These are phyloP conservation scores for Brachyptera putata DNA, from an alignment of 2,888 invertebrate genomes.

Conservation along the genomic window DNA sequence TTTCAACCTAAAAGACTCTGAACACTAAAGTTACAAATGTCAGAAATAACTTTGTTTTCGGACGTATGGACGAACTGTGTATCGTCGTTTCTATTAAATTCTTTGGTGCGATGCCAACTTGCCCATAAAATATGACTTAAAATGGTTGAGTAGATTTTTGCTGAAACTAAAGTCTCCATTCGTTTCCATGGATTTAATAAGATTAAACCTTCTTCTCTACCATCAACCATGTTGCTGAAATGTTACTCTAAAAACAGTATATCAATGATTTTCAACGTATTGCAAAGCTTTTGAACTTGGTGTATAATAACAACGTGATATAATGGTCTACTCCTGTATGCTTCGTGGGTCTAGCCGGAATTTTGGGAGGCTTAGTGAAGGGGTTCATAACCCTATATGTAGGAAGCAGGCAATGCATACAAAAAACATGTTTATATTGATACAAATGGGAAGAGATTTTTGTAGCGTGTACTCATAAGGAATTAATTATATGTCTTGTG, in stretches of 20 bases:
- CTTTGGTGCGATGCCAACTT: constrained; percentile 11
- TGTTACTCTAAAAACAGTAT: no score
- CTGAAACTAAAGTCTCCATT: not conserved
- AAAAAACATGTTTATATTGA: constrained; percentile 29
- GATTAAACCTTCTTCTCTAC: no score
- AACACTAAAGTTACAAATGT: constrained; percentile 7
- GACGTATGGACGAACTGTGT: constrained; percentile 4
- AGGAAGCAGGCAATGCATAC: constrained; percentile 24
- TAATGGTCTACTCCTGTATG: no score
- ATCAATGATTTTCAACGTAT: no score
- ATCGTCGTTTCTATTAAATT: constrained; percentile 11
- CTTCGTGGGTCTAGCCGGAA: constrained; percentile 10
- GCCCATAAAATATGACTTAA: constrained; percentile 13
- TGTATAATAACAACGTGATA: no score
- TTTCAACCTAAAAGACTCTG: not conserved
- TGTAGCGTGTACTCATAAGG: constrained; percentile 12
- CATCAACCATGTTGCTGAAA: no score
- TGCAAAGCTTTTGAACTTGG: no score
- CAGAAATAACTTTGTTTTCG: constrained; percentile 12
- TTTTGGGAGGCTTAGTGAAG: constrained; percentile 10
- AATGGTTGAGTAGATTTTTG: not conserved
- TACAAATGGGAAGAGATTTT: constrained; percentile 26
- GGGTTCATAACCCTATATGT: not conserved
- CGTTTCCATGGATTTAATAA: no score
- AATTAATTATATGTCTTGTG: no score